A percentile compares a stretch with the other conserved stretches of the same genome.
These are phyloP conservation scores for Plecotus auritus DNA, from an alignment of 2,113 vertebrate species.

Conservation along the genomic window DNA sequence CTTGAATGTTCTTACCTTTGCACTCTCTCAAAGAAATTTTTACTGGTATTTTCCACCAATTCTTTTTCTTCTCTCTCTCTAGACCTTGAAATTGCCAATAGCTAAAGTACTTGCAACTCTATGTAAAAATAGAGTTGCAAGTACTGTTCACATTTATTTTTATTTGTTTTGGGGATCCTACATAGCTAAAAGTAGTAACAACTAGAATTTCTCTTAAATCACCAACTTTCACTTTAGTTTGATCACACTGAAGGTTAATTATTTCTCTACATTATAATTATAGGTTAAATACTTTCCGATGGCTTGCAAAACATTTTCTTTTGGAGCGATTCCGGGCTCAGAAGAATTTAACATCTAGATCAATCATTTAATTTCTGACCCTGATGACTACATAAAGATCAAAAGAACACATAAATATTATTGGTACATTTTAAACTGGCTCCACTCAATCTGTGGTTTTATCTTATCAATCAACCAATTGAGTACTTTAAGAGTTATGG, in stretches of 20 bases:
- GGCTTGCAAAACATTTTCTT: not conserved
- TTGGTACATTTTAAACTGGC: not conserved
- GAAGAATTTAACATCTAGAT: constrained; percentile 2
- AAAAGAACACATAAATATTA: not conserved
- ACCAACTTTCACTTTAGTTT: not conserved
- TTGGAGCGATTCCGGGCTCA: not conserved
- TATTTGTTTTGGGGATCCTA: not conserved
- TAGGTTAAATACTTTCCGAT: not conserved
- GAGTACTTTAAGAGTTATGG: not conserved
- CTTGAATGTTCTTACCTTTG: not conserved
- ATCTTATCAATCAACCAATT: not conserved
- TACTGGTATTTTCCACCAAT: not conserved
- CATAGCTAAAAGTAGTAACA: not conserved
- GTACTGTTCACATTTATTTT: not conserved
- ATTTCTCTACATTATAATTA: not conserved
- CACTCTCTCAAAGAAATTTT: not conserved
- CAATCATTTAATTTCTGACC: not conserved
- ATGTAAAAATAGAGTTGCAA: not conserved
- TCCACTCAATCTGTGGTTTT: not conserved
- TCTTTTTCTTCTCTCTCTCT: not conserved
- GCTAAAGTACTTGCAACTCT: not conserved
- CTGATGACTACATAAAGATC: not conserved
- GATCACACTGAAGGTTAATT: not conserved
- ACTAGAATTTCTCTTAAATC: not conserved
- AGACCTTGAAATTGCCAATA: not conserved